phyloP scores from a whole-genome alignment of 2,888 invertebrate genomes.

The Lomographa bimaculata region DNA sequence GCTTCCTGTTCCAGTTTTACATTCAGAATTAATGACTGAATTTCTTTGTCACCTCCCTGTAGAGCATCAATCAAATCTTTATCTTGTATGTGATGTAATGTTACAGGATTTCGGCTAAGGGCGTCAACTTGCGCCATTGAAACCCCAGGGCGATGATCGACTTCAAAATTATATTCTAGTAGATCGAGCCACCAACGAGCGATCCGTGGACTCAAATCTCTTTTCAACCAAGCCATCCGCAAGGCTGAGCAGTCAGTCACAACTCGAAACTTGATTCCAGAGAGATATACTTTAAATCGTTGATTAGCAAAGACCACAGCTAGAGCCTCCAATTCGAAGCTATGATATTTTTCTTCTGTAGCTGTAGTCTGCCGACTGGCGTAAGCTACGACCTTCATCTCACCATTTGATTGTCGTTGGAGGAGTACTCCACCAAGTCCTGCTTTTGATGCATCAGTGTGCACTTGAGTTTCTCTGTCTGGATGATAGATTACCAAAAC shows the following conservation, averaged over 20 bases:
- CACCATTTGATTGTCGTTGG: slow-evolving; percentile 7
- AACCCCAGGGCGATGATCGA: slow-evolving; percentile 33
- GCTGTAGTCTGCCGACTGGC: slow-evolving; percentile 11
- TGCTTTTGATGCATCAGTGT: slow-evolving; percentile 27
- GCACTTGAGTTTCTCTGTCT: slow-evolving; percentile 18
- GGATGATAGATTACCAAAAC: slow-evolving; percentile 1
- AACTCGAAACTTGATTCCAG: slow-evolving; percentile 24
- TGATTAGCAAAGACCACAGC: slow-evolving; percentile 30
- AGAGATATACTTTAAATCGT: slow-evolving; percentile 27
- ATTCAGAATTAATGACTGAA: slow-evolving; percentile 10
- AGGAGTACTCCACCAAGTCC: slow-evolving; percentile 5
- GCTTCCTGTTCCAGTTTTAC: slow-evolving; percentile 6
- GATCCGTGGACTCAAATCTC: slow-evolving; percentile 31
- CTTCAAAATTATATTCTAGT: slow-evolving; percentile 29
- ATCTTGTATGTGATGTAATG: slow-evolving; percentile 7
- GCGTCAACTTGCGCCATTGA: slow-evolving; percentile 31
- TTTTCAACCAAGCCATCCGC: slow-evolving; percentile 29
- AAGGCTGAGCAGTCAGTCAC: slow-evolving; percentile 8
- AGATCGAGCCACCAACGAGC: slow-evolving; percentile 32
- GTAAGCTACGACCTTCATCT: neutral
- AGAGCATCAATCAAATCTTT: slow-evolving; percentile 14
- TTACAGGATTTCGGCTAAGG: slow-evolving; percentile 27
- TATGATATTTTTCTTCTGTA: slow-evolving; percentile 22
- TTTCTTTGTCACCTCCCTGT: slow-evolving; percentile 13
- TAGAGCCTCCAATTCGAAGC: slow-evolving; percentile 26